Base-by-base conservation (phyloP, 2,113 vertebrate genomes). In the Hippocampus guttulatus region DNA sequence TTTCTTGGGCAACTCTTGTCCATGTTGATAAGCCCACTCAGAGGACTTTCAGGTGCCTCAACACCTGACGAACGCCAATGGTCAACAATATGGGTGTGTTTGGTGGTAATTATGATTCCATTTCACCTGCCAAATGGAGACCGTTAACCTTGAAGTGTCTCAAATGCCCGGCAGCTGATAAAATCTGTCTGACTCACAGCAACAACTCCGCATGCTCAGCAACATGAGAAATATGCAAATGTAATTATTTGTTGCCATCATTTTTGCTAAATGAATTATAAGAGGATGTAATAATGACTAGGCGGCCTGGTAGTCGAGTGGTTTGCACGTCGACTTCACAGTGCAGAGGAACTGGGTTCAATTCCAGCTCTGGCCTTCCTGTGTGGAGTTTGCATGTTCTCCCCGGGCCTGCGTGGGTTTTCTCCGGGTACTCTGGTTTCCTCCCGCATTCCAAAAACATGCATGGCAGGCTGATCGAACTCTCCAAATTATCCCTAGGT, bases 91-190 rank as follows among this genome's bases (percentile, higher is more conserved):
- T 74, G 43, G 23, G 45, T 61, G 38, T 64, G 49, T 40, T n/a
- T 51, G 40, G 49, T 18, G 7, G n/a, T 10, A 41, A 30, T 72
- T 57, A 51, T 14, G n/a, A 62, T 65, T 62, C 33, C 25, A 74
- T 15, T 58, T 83, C 78, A 81, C 81, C 81, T 77, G 81, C 65
- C 41, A 12, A 2, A 55, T 73, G 64, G 69, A 57, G 60, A 71
- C 80, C 68, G 77, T 88, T 84, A 55, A 80, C 71, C 68, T 68
- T 52, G 27, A 25, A 64, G 74, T 45, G 73, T 69, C 55, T 78
- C 73, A 71, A 45, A 49, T 1, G 1, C 4, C 8, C 27, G 8
- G 40, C 38, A 61, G 55, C 58, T 63, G 49, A 77, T 72, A 63
- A 71, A 67, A 84, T 74, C 67, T 64, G 30, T 61, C 9, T 3